Base-by-base conservation (phyloP, 2,113 vertebrate genomes). In the Dromaius novaehollandiae region DNA sequence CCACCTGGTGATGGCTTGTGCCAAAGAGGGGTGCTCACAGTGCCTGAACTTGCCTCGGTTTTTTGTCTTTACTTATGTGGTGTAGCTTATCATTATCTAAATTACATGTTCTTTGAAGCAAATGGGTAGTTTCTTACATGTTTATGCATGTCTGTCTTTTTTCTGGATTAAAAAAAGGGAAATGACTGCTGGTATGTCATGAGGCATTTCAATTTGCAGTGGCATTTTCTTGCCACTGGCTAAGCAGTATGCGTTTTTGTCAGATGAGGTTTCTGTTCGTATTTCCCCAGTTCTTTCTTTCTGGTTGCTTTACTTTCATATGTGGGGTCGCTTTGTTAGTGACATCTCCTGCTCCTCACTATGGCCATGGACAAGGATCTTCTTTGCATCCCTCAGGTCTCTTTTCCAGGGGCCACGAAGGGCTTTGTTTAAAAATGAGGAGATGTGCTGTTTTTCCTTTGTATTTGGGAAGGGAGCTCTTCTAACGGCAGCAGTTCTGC, bases 351-450 rank as follows among this genome's bases (percentile, higher is more conserved):
- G 76, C 53, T 85, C 7, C 53, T 82, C 7, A 9, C 6, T 55
- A 24, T 28, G 84, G 53, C 38, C 4, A 1, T 6, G 11, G 77
- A 13, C 0, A 1, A 74, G 24, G 34, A 15, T 51, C 3, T 40
- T 74, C 25, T 51, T 64, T 80, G 53, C 30, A 60, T 34, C 40
- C 15, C 40, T 42, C 30, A 76, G 12, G 25, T 40, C 22, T 64
- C 22, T 64, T 16, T 40, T 64, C 63, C 63, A 40, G 46, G 46
- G 46, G 46, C 17, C 46, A 48, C 8, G 46, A 48, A 48, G 17
- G 46, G 18, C 46, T 48, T 48, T 48, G 6, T 48, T 7, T 48
- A 48, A 48, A 48, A 48, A 48, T 19, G 8, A 48, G 46, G 44
- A 46, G 44, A 17, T 17, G 44, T 46, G 44, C 44, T 46, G 44